phyloP scores from a whole-genome alignment of 1,140 invertebrate genomes.

The Samia ricini region DNA sequence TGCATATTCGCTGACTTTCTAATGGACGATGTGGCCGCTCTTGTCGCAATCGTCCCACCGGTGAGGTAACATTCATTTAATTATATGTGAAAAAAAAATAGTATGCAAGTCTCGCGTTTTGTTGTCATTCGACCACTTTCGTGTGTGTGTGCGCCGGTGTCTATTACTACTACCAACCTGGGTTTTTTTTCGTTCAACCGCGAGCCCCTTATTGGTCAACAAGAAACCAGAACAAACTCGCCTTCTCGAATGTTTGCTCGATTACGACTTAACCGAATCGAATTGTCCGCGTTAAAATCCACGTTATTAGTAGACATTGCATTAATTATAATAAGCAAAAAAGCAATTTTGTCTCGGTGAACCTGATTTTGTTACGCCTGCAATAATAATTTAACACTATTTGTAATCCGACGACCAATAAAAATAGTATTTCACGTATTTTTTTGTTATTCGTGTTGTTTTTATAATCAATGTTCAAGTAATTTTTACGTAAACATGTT shows the following conservation, averaged over 20 bases:
- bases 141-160: conserved; percentile 23
- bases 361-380: conserved; percentile 25
- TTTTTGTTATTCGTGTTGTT: no score
- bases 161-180: conserved; percentile 15
- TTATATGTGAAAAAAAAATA: conserved; percentile 57
- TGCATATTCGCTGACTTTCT: conserved; percentile 77
- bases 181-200: conserved; percentile 33
- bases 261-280: conserved; percentile 40
- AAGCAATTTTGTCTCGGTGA: conserved; percentile 34
- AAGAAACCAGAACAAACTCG: conserved; percentile 41
- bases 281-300: conserved; percentile 15
- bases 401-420: not conserved
- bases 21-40: conserved; percentile 71
- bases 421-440: no score
- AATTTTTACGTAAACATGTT: no score
- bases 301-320: conserved; percentile 19
- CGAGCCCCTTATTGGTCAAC: conserved; percentile 34
- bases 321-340: conserved; percentile 11
- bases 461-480: no score
- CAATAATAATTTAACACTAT: conserved; percentile 27
- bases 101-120: conserved; percentile 47
- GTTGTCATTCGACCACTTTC: conserved; percentile 34
- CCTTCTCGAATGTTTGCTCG: conserved; percentile 37
- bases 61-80: conserved; percentile 74
- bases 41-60: conserved; percentile 69